These are phyloP conservation scores for Cylas formicarius DNA, from an alignment of 1,140 invertebrate genomes.

Conservation along the genomic window DNA sequence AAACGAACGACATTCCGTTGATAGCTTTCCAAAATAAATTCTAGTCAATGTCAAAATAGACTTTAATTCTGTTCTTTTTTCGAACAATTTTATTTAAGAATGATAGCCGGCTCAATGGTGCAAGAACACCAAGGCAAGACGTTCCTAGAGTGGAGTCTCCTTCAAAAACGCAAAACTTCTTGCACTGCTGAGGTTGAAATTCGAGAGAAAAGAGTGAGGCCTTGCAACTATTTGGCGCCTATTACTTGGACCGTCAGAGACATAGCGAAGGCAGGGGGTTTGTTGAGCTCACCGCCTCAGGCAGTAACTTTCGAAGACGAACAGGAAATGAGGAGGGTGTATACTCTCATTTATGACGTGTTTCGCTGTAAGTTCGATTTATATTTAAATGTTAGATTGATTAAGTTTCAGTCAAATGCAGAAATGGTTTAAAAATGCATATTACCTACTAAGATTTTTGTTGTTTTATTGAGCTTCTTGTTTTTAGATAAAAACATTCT, in stretches of 20 bases:
- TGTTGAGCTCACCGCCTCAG: conserved; percentile 49
- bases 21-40: too few species aligned
- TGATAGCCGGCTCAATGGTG: too few species aligned
- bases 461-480: conserved; percentile 12
- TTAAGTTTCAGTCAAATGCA: not conserved
- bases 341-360: conserved; percentile 69
- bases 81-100: too few species aligned
- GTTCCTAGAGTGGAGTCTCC: too few species aligned
- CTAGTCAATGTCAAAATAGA: too few species aligned
- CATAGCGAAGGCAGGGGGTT: conserved; percentile 53
- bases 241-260: conserved; percentile 46
- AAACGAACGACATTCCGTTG: too few species aligned
- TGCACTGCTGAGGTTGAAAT: too few species aligned
- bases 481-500: conserved; percentile 62
- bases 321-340: conserved; percentile 69
- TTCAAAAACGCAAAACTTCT: too few species aligned
- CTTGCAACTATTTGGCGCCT: conserved; percentile 10
- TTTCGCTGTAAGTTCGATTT: conserved; percentile 58
- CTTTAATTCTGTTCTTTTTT: too few species aligned
- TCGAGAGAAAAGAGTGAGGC: too few species aligned
- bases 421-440: conserved; percentile 4
- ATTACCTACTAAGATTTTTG: not conserved
- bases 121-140: too few species aligned
- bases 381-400: not conserved
- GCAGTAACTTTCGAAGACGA: conserved; percentile 54